Evolutionary conservation across 92 coral and sea anemone genomes (phyloP), one percentile per base, ranked within the genome.

Genomic region (Parazoanthus darwini): DNA sequence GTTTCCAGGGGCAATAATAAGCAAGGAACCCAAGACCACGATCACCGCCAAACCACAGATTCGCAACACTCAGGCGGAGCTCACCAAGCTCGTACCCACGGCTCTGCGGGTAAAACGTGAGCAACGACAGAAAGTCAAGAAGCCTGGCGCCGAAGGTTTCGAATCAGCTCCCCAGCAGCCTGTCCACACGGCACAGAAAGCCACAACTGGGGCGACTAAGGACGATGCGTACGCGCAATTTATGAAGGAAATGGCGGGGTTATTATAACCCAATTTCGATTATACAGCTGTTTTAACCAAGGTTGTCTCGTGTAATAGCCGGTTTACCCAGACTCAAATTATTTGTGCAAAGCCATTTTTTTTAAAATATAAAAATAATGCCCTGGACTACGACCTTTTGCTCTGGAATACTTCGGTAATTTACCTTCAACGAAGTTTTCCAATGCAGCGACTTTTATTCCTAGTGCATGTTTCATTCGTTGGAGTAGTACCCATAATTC

Each of bases 221-320:
- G 99, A 97, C 92, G 99, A 97, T 88, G 99, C 99, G 1, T 97
- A 97, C 70, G 99, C 99, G 15, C 92, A 94, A 76, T 97, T 97
- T 90, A 97, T 97, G 99, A 95, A 94, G 70, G 99, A 97, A 95
- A 95, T 97, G 99, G 93, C 91, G 79, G 96, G 98, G 18, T 92
- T 97, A n/a, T 46, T 94, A 89, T 94, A 63, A 22, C 70, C 22
- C 26, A 25, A 23, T 22, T 63, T 18, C 26, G 70, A 63, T 20
- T 63, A 22, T 63, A 63, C 70, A 5, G 59, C 59, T 54, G 14
- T 54, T 13, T 54, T 2, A 14, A 54, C 13, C 16, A 54, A 54
- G 18, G 16, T 54, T 54, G 59, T 13, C 20, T 54, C 20, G 59
- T 54, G 20, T 11, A 2, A 13, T 54, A 20, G 59, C 14, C 33